phyloP scores from a whole-genome alignment of 2,113 vertebrate genomes.

The Anarrhichthys ocellatus region DNA sequence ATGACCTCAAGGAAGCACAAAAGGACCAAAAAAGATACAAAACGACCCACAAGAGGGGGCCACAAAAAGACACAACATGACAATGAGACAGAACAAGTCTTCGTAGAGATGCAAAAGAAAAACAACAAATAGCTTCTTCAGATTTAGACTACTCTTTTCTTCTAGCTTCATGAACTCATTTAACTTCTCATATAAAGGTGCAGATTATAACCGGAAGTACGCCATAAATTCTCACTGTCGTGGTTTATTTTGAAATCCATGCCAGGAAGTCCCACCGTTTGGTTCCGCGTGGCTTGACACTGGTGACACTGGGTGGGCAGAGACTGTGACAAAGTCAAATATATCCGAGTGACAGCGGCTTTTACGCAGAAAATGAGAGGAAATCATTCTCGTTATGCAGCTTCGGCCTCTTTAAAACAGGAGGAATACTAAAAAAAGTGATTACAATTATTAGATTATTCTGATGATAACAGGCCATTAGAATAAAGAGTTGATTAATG shows the following conservation, averaged over 20 bases:
- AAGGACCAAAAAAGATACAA: too few species aligned
- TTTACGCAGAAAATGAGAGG: conserved; percentile 14
- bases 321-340: conserved; percentile 31
- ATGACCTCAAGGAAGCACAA: neutral
- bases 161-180: neutral
- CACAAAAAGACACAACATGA: too few species aligned
- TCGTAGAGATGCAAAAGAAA: neutral
- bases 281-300: neutral
- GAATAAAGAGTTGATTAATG: neutral
- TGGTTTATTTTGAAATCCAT: conserved; percentile 49
- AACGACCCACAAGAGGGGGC: too few species aligned
- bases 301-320: neutral
- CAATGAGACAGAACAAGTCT: neutral
- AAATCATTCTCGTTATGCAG: neutral
- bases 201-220: conserved; percentile 5
- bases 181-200: neutral
- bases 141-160: neutral
- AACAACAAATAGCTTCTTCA: neutral
- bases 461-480: neutral
- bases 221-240: too few species aligned
- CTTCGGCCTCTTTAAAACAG: neutral
- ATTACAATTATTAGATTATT: neutral
- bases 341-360: neutral
- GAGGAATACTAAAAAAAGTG: neutral
- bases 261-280: neutral